Evolutionary conservation across 2,797 vertebrate species (phyloP).

Genomic region (Notamacropus eugenii): DNA sequence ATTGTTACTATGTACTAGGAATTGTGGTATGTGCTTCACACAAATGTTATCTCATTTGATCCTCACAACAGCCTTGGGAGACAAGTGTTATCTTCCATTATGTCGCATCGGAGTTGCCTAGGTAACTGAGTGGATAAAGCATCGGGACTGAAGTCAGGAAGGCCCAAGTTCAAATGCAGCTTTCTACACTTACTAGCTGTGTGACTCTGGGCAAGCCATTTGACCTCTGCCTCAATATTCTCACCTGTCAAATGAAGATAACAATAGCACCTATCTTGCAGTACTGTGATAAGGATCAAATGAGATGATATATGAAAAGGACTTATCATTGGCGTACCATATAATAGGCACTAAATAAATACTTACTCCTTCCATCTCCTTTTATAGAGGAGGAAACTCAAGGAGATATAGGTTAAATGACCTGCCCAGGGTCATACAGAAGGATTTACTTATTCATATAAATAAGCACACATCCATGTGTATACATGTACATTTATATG

Average conservation of each 20-base stretch:
- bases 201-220: background rate
- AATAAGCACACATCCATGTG: background rate
- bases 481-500: no score
- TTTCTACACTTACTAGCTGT: background rate
- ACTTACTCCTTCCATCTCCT: background rate
- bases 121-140: background rate
- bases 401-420: background rate
- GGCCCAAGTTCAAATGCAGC: background rate
- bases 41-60: background rate
- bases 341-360: background rate
- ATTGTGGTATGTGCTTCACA: background rate
- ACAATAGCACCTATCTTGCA: background rate
- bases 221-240: background rate
- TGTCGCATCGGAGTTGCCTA: background rate
- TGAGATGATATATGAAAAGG: background rate
- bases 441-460: background rate
- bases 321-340: background rate
- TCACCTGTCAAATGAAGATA: background rate
- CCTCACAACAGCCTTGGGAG: background rate
- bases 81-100: background rate
- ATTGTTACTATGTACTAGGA: background rate
- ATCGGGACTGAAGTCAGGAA: background rate
- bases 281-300: background rate
- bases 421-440: background rate
- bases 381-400: background rate